Conservation (phyloP, 2,113 vertebrate genomes). For the Rhinoptilus africanus region DNA sequence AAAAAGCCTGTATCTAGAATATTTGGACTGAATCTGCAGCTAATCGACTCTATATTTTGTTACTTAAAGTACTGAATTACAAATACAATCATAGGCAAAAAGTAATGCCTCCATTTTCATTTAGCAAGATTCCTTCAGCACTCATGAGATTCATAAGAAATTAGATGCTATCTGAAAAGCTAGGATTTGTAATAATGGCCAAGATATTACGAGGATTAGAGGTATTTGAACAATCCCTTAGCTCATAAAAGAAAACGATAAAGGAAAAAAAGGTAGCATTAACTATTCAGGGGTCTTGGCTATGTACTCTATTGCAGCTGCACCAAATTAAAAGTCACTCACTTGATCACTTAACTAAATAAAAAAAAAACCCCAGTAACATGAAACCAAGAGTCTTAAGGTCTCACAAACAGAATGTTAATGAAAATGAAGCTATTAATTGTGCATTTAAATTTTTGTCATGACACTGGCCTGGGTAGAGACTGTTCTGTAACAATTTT, state of each 20-base stretch:
- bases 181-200: constrained; percentile 72
- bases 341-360: constrained; percentile 15
- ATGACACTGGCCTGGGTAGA: neutral
- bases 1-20: neutral
- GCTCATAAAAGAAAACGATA: constrained; percentile 70
- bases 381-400: neutral
- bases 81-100: constrained; percentile 64
- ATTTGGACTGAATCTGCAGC: neutral
- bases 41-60: constrained; percentile 1
- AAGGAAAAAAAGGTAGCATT: constrained; percentile 64
- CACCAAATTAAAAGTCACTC: constrained; percentile 50
- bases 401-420: neutral
- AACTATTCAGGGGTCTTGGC: constrained; percentile 33
- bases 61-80: constrained; percentile 58
- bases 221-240: constrained; percentile 71
- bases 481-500: neutral
- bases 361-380: neutral
- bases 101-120: constrained; percentile 57
- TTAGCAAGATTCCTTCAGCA: constrained; percentile 64
- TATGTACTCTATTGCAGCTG: neutral
- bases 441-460: neutral
- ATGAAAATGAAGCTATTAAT: neutral
- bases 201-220: constrained; percentile 73
- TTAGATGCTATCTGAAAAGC: constrained; percentile 58
- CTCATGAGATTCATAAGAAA: constrained; percentile 70